Conservation (phyloP, 2,888 invertebrate species). For the Argynnis bischoffii region DNA sequence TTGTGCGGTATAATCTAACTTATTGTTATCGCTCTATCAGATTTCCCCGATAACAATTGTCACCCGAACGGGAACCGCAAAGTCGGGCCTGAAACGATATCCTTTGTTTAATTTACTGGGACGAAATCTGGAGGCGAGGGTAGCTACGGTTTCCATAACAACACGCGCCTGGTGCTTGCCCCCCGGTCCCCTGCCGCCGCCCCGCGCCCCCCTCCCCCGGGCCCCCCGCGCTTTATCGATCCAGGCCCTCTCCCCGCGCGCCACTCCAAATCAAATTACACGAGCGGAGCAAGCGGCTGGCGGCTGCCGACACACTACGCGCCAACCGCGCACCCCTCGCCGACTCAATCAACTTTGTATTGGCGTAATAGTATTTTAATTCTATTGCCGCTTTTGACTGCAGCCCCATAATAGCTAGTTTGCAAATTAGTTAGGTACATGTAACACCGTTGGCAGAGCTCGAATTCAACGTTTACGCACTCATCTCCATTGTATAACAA, state of each 20-base stretch:
- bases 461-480: slow-evolving; percentile 30
- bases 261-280: slow-evolving; percentile 81
- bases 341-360: slow-evolving; percentile 76
- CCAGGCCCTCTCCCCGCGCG: slow-evolving; percentile 57
- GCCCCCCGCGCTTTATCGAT: slow-evolving; percentile 55
- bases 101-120: slow-evolving; percentile 79
- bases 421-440: slow-evolving; percentile 63
- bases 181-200: slow-evolving; percentile 43
- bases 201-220: slow-evolving; percentile 39
- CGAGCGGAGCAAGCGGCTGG: slow-evolving; percentile 54
- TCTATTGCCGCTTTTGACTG: slow-evolving; percentile 76
- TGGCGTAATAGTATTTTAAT: slow-evolving; percentile 80
- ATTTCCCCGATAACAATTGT: slow-evolving; percentile 39
- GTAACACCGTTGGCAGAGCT: slow-evolving; percentile 49
- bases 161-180: slow-evolving; percentile 69
- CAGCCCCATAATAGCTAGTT: slow-evolving; percentile 67
- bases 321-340: slow-evolving; percentile 43
- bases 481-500: slow-evolving; percentile 32
- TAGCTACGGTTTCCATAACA: slow-evolving; percentile 79
- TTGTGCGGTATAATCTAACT: slow-evolving; percentile 35
- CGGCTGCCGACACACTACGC: slow-evolving; percentile 44
- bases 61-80: slow-evolving; percentile 38
- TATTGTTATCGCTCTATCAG: slow-evolving; percentile 39
- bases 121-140: slow-evolving; percentile 78
- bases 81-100: slow-evolving; percentile 61